Conservation (phyloP, 2,797 vertebrate species). For the Takifugu ocellatus region DNA sequence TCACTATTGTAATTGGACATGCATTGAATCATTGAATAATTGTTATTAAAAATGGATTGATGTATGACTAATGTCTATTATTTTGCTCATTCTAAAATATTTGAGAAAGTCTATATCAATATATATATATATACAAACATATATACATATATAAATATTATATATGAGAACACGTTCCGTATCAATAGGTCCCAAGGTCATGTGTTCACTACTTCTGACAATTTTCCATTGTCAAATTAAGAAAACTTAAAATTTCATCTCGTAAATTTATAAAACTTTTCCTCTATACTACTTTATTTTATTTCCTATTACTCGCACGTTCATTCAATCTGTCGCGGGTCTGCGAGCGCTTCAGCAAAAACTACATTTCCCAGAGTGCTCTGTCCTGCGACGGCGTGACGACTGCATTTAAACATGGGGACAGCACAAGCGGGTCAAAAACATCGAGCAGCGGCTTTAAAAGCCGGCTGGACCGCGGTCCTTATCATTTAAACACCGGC, state of each 20-base stretch:
- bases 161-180: too few species aligned
- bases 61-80: background rate
- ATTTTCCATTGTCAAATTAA: too few species aligned
- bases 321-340: background rate
- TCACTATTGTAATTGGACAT: background rate
- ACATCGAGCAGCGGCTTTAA: background rate
- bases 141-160: too few species aligned
- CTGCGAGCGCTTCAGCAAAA: too few species aligned
- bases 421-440: background rate
- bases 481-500: accelerated
- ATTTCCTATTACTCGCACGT: background rate
- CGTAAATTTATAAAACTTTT: too few species aligned
- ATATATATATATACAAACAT: too few species aligned
- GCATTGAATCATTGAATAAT: background rate
- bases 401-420: conserved; percentile 5
- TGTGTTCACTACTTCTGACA: too few species aligned
- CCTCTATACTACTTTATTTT: too few species aligned
- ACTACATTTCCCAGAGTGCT: conserved; percentile 48
- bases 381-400: background rate
- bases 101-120: background rate
- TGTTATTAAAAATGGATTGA: too few species aligned
- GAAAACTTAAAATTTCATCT: too few species aligned
- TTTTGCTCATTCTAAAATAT: background rate
- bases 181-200: too few species aligned
- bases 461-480: accelerated